These are phyloP conservation scores for Ceratitis capitata DNA, from an alignment of 1,140 invertebrate species.

Conservation along the genomic window DNA sequence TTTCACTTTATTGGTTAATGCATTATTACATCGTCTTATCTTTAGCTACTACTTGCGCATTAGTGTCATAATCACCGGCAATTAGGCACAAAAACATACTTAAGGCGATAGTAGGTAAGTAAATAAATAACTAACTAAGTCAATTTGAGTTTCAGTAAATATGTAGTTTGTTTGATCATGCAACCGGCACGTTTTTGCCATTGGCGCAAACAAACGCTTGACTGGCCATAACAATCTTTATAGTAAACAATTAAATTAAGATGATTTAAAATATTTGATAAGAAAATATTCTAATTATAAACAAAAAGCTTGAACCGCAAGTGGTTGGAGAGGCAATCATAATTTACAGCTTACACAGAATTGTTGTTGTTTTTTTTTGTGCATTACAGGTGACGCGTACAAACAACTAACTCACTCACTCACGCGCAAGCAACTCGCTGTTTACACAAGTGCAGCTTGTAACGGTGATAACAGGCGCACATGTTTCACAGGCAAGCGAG, in stretches of 20 bases:
- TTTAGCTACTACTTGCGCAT: no score
- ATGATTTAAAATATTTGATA: no score
- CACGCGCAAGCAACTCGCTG: neutral
- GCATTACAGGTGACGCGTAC: neutral
- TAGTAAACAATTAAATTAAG: neutral
- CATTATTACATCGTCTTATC: no score
- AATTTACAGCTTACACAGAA: neutral
- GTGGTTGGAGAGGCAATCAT: neutral
- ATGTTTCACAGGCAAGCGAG: neutral
- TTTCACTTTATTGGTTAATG: no score
- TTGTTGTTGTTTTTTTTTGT: no score
- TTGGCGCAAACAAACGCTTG: neutral
- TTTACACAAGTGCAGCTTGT: neutral
- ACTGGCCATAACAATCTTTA: neutral
- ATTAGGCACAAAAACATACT: neutral
- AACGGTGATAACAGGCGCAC: constrained; percentile 1
- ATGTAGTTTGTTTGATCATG: neutral
- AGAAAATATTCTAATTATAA: neutral
- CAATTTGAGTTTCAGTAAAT: neutral
- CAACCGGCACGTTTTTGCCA: neutral
- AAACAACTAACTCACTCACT: neutral
- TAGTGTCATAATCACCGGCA: neutral
- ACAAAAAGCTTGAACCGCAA: neutral
- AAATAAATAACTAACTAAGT: neutral
- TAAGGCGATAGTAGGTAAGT: neutral